phyloP scores from a whole-genome alignment of 2,797 vertebrate species.

The Glossophaga mutica region DNA sequence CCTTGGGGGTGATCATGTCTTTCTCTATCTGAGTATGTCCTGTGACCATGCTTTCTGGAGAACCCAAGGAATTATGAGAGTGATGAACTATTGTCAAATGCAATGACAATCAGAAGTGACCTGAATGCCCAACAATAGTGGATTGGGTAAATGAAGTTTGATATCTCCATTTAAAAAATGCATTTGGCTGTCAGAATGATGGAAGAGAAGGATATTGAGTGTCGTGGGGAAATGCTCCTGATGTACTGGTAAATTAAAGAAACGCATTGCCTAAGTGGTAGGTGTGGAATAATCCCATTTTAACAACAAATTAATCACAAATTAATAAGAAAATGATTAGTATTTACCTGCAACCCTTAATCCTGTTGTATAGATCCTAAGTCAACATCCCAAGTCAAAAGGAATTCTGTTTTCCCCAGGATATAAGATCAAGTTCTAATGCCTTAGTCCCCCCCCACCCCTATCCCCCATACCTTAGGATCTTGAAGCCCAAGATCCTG shows the following conservation, averaged over 20 bases:
- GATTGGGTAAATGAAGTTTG: not conserved
- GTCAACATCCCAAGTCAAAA: not conserved
- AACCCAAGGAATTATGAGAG: not conserved
- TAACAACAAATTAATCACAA: not conserved
- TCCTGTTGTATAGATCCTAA: not conserved
- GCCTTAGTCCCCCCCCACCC: not conserved
- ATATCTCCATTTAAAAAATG: not conserved
- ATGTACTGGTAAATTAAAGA: constrained; percentile 15
- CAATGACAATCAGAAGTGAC: not conserved
- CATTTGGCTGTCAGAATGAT: constrained; percentile 21
- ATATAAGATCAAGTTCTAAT: not conserved
- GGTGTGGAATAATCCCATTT: not conserved
- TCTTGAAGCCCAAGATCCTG: not conserved
- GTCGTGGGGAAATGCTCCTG: constrained; percentile 52
- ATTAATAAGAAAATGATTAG: constrained; percentile 33
- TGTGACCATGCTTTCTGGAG: not conserved
- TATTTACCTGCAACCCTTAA: not conserved
- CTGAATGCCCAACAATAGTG: not conserved
- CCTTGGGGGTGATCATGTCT: not conserved
- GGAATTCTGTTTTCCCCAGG: not conserved
- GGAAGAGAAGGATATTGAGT: constrained; percentile 45
- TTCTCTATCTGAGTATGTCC: not conserved
- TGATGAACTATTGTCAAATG: not conserved
- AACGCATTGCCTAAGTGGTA: not conserved
- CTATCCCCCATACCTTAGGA: not conserved